A percentile compares a stretch with the other conserved stretches of the same genome.
Conservation (phyloP, 2,888 invertebrate species). For the Epistrophe eligans region DNA sequence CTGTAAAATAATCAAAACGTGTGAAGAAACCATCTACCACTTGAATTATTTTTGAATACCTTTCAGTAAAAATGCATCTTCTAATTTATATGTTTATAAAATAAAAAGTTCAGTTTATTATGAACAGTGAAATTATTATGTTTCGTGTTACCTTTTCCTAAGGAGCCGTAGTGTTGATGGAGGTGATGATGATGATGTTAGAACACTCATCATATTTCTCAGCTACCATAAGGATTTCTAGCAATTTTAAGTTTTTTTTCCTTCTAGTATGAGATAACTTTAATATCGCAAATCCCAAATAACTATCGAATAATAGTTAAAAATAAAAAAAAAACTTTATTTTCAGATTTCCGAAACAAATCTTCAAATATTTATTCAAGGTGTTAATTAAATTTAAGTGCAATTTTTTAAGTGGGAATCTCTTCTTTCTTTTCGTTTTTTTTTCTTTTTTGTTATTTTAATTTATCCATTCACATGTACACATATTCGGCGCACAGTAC, state of each 20-base stretch:
- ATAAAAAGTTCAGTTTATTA: background rate
- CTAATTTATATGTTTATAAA: background rate
- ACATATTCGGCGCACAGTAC: slow-evolving; percentile 20
- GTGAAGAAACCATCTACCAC: background rate
- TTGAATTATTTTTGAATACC: background rate
- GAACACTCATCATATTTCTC: slow-evolving; percentile 1
- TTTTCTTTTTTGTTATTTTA: background rate
- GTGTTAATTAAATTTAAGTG: background rate
- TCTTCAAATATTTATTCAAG: background rate
- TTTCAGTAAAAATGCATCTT: background rate
- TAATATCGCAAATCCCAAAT: background rate
- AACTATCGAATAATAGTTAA: background rate
- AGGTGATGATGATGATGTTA: background rate
- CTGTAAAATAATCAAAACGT: background rate
- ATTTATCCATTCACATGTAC: slow-evolving; percentile 21
- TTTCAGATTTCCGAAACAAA: background rate
- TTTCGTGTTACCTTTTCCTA: slow-evolving; percentile 7
- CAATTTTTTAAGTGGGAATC: background rate
- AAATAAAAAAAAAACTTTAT: background rate
- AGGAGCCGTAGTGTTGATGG: slow-evolving; percentile 8
- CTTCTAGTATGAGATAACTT: background rate
- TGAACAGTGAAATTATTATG: background rate
- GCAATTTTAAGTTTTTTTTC: background rate
- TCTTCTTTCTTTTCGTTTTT: background rate
- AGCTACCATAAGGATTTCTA: background rate